These are phyloP conservation scores for Macroteleia sp. DNA, from an alignment of 2,888 invertebrate genomes.

Conservation along the genomic window DNA sequence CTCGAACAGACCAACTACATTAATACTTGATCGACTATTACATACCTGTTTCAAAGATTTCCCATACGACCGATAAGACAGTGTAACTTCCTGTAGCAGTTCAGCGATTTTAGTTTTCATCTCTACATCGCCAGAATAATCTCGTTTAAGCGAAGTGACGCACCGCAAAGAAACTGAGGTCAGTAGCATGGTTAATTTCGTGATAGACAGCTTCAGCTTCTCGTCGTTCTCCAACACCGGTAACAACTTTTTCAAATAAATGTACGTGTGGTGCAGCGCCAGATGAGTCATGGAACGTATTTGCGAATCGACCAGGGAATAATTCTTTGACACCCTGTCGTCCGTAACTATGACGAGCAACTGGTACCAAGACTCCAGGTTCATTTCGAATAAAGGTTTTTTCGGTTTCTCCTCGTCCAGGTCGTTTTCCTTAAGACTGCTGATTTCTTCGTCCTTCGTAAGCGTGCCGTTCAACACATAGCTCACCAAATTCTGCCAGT, in stretches of 20 bases:
- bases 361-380: slow-evolving; percentile 82
- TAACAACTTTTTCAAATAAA: slow-evolving; percentile 72
- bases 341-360: slow-evolving; percentile 81
- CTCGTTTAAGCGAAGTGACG: slow-evolving; percentile 76
- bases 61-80: slow-evolving; percentile 77
- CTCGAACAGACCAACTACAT: too few species aligned
- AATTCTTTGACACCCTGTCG: slow-evolving; percentile 73
- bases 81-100: slow-evolving; percentile 77
- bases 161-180: slow-evolving; percentile 79
- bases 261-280: slow-evolving; percentile 75
- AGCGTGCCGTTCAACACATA: slow-evolving; percentile 71
- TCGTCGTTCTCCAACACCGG: slow-evolving; percentile 31
- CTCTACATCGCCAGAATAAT: slow-evolving; percentile 73
- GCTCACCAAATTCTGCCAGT: slow-evolving; percentile 70
- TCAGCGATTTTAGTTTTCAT: slow-evolving; percentile 75
- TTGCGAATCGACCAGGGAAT: slow-evolving; percentile 71
- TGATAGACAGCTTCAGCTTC: slow-evolving; percentile 65
- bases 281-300: slow-evolving; percentile 74
- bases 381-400: slow-evolving; percentile 76
- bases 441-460: slow-evolving; percentile 3
- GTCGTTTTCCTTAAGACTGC: not conserved
- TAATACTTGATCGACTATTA: too few species aligned
- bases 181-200: slow-evolving; percentile 76
- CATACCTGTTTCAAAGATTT: slow-evolving; percentile 75
- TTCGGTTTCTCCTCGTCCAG: slow-evolving; percentile 64